Conservation (phyloP, 2,113 vertebrate species). For the Centropristis striata region DNA sequence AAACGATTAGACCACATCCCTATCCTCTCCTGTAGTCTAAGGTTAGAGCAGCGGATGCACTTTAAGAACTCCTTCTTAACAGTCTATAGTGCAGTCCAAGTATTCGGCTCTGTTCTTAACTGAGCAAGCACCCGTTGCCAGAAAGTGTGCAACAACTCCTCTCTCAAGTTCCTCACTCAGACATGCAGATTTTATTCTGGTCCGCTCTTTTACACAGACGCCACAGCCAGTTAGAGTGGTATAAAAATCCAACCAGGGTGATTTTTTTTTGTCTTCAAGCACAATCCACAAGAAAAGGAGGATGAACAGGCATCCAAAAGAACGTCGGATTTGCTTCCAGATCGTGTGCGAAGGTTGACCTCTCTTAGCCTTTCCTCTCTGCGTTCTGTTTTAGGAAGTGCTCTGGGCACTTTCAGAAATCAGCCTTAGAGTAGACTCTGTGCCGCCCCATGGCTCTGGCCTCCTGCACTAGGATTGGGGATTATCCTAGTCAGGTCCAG, state of each 20-base stretch:
- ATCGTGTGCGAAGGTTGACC: conserved; percentile 29
- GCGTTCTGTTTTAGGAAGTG: conserved; percentile 2
- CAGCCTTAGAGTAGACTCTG: conserved; percentile 15
- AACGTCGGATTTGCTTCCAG: not conserved
- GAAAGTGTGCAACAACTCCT: conserved; percentile 31
- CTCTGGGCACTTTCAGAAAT: conserved; percentile 29
- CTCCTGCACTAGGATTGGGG: conserved; percentile 50
- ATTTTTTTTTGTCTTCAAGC: conserved; percentile 10
- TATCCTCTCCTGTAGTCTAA: not conserved
- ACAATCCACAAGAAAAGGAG: conserved; percentile 19
- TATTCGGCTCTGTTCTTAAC: conserved; percentile 18
- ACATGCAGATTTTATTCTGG: conserved; percentile 20
- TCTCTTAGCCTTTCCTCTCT: conserved; percentile 26
- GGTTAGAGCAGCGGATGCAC: not conserved
- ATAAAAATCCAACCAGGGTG: not conserved
- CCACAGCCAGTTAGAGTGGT: conserved; percentile 18
- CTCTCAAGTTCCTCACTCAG: conserved; percentile 35
- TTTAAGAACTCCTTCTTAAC: conserved; percentile 30
- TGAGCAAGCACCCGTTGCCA: conserved; percentile 6
- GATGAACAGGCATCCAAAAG: conserved; percentile 20
- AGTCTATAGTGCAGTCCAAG: not conserved
- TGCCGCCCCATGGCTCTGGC: not conserved
- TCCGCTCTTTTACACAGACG: conserved; percentile 2
- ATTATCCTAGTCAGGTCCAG: conserved; percentile 78
- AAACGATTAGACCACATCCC: not conserved